phyloP scores from a whole-genome alignment of 1,140 invertebrate genomes.

The Drosophila serrata region DNA sequence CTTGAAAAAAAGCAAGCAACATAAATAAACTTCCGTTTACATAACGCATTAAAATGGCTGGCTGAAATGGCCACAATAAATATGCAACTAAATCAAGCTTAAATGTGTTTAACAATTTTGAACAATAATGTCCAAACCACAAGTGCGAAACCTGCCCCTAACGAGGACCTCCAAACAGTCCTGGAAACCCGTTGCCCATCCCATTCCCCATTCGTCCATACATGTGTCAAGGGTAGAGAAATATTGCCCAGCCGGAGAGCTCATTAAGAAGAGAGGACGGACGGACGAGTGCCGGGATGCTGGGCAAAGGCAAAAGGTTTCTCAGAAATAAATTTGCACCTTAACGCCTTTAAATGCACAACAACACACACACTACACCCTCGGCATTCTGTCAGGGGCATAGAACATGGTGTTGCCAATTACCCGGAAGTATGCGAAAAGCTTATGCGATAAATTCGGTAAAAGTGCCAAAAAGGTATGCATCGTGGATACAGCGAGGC shows the following conservation, averaged over 20 bases:
- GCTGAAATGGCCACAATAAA: conserved; percentile 65
- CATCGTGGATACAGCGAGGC: conserved; percentile 49
- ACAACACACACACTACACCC: conserved; percentile 46
- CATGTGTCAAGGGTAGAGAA: conserved; percentile 75
- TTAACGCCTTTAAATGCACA: conserved; percentile 82
- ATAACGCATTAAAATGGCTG: conserved; percentile 75
- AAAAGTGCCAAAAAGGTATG: conserved; percentile 82
- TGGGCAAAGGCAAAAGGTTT: conserved; percentile 66
- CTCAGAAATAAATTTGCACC: conserved; percentile 80
- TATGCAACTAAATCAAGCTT: conserved; percentile 83
- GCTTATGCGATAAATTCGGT: conserved; percentile 82
- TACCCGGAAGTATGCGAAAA: conserved; percentile 83
- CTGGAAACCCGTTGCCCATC: conserved; percentile 14
- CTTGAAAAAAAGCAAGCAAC: conserved; percentile 5
- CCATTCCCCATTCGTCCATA: conserved; percentile 24
- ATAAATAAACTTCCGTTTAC: conserved; percentile 65
- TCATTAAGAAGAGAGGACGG: conserved; percentile 41
- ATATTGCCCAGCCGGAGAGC: conserved; percentile 73
- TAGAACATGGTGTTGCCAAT: conserved; percentile 77
- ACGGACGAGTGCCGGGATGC: conserved; percentile 31
- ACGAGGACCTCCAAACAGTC: conserved; percentile 53
- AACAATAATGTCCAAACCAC: conserved; percentile 79
- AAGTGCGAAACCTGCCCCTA: conserved; percentile 77
- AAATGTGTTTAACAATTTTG: conserved; percentile 83
- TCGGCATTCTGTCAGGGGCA: conserved; percentile 8